Conservation (phyloP, 2,888 invertebrate genomes). For the Dermolepida albohirtum region DNA sequence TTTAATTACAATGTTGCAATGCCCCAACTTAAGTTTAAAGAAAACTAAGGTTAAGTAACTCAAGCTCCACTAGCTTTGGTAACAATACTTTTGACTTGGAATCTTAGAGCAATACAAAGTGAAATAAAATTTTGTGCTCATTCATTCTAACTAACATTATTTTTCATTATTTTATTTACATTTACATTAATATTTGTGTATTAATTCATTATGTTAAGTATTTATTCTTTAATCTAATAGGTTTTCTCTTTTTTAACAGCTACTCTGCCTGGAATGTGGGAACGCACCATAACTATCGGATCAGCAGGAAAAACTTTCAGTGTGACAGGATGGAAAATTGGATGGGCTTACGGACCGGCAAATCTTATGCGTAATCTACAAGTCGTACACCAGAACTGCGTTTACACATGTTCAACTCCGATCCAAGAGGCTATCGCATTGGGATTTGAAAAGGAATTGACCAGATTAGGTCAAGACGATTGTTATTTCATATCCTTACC, state of each 20-base stretch:
- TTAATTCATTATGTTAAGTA: not conserved
- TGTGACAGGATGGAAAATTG: constrained; percentile 96
- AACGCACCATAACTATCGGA: constrained; percentile 95
- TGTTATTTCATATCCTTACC: constrained; percentile 87
- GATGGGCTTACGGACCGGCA: constrained; percentile 95
- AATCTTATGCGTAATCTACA: constrained; percentile 83
- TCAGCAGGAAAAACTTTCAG: constrained; percentile 99
- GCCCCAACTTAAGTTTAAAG: too few relatives aligned
- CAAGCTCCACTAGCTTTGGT: too few relatives aligned
- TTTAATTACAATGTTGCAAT: too few relatives aligned
- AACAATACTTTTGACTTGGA: too few relatives aligned
- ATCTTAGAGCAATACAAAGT: too few relatives aligned
- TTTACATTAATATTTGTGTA: too few relatives aligned
- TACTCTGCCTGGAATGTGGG: constrained; percentile 96
- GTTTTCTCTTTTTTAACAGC: constrained; percentile 67
- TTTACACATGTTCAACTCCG: constrained; percentile 92
- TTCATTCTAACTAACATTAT: too few relatives aligned
- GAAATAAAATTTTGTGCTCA: too few relatives aligned
- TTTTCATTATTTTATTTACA: too few relatives aligned
- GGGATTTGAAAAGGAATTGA: constrained; percentile 87
- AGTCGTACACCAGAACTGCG: constrained; percentile 93
- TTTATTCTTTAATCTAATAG: constrained; percentile 31
- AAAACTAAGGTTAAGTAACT: too few relatives aligned
- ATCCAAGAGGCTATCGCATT: constrained; percentile 92
- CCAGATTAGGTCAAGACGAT: constrained; percentile 75